Evolutionary conservation across 2,797 vertebrate species (phyloP).

Genomic region (Galago senegalensis): DNA sequence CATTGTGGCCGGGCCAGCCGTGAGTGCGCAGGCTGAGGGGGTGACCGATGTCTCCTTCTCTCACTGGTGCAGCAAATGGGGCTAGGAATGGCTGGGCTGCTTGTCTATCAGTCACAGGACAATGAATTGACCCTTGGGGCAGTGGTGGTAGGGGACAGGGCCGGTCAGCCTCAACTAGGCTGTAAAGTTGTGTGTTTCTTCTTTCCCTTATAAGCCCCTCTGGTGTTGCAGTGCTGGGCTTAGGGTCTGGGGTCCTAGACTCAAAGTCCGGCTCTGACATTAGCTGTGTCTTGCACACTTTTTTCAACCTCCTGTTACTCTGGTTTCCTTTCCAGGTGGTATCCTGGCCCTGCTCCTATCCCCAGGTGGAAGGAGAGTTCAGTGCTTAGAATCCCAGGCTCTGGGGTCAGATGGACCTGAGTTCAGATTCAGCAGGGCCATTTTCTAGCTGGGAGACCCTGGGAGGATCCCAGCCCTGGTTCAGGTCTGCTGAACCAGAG

Average conservation of each 20-base stretch:
- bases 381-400: not conserved
- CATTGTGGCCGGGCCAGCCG: not conserved
- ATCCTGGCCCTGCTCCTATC: not conserved
- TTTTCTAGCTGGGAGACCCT: not conserved
- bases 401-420: not conserved
- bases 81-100: not conserved
- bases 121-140: not conserved
- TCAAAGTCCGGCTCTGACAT: not conserved
- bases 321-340: not conserved
- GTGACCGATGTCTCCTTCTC: not conserved
- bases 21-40: not conserved
- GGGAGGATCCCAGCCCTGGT: not conserved
- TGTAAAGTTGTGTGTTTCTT: not conserved
- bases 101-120: not conserved
- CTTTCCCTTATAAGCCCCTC: not conserved
- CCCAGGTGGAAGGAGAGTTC: not conserved
- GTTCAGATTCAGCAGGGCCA: not conserved
- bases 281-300: not conserved
- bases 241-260: not conserved
- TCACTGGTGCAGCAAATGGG: not conserved
- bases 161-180: not conserved
- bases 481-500: not conserved
- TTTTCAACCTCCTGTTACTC: not conserved
- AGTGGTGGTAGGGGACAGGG: not conserved
- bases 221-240: not conserved